Conservation (phyloP, 2,113 vertebrate genomes). For the Ancistrus triradiatus region DNA sequence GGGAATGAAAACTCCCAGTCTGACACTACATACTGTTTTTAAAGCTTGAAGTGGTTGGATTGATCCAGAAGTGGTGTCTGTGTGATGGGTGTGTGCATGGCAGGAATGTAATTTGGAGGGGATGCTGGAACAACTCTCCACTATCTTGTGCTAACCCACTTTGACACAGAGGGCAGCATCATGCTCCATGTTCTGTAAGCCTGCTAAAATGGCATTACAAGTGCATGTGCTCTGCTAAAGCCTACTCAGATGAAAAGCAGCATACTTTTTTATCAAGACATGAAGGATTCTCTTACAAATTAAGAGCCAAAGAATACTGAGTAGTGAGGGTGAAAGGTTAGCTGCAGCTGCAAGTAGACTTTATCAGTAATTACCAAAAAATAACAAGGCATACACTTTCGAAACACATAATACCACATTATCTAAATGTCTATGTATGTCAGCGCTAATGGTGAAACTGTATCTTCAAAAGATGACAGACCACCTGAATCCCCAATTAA, state of each 20-base stretch:
- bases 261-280: too few species aligned
- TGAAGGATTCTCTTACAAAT: too few species aligned
- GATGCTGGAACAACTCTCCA: slow-evolving; percentile 62
- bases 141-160: slow-evolving; percentile 56
- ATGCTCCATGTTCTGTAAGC: slow-evolving; percentile 65
- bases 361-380: background rate
- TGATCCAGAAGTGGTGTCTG: background rate
- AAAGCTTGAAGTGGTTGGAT: background rate
- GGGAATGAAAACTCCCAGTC: slow-evolving; percentile 5
- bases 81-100: slow-evolving; percentile 40
- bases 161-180: slow-evolving; percentile 62
- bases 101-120: slow-evolving; percentile 53
- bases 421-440: background rate
- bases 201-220: slow-evolving; percentile 39
- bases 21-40: background rate
- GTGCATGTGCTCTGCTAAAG: slow-evolving; percentile 15
- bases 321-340: too few species aligned
- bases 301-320: too few species aligned
- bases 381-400: background rate
- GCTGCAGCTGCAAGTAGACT: too few species aligned
- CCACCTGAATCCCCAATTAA: slow-evolving; percentile 37
- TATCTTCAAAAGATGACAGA: slow-evolving; percentile 6
- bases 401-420: background rate
- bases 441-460: too few species aligned
- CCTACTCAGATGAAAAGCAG: too few species aligned